Base-by-base conservation (phyloP, 30 jellyfish, hydroid and myxozoan species). In the Hydractinia echinata region DNA sequence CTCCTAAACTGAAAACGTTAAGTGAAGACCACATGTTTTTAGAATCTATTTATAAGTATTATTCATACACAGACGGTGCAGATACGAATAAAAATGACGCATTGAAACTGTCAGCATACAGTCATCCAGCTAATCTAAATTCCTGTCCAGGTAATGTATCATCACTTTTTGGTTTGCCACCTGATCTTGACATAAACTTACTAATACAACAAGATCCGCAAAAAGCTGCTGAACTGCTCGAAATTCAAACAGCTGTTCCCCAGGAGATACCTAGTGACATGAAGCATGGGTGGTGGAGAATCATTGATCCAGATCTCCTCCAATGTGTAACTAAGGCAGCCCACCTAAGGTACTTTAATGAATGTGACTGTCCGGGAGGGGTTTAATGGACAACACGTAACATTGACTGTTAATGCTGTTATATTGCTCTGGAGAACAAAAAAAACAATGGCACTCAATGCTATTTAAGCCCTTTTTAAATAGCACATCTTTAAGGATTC, bases 281-380 rank as follows among this genome's bases (percentile, higher is more conserved):
- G 78, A 82, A 84, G 21, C 72, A 72, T 62, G 99, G 99, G 18
- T 93, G 99, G 99, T 93, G 99, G 99, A 73, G 99, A 52, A 84
- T 93, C 39, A 55, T 89, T 6, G 96, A 93, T 20, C 79, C 95
- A 5, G 95, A 93, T 21, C 86, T 51, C 70, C 55, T 93, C 30
- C 96, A 93, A 70, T 73, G 67, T 56, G 67, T 87, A 55, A 79
- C 79, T n/a, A 84, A 84, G 55, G 66, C 88, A 4, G 84, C 94
- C 53, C 96, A 93, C 61, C 76, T 88, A 30, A 84, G 99, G 99
- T 93, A 80, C 11, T 44, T 1, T 30, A 30, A 30, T 30, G 44
- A 30, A 30, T 30, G 44, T 30, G 44, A 30, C 44, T 30, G 44
- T 30, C 44, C 44, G 2, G 44, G 44, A 30, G 44, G 44, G 2